Conservation (phyloP, 1,140 invertebrate genomes). For the Eulimnadia texana region DNA sequence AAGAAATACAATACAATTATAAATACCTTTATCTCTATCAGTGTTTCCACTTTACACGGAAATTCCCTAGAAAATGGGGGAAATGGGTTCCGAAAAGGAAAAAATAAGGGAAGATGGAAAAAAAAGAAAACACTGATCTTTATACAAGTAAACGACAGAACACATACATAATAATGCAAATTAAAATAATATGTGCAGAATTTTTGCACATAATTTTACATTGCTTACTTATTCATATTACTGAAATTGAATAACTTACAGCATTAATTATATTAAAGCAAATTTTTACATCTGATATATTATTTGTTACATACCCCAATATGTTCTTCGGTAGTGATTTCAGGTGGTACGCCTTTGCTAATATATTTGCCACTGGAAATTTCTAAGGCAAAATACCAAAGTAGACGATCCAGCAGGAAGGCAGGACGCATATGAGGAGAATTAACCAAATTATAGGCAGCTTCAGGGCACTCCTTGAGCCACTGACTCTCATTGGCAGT, state of each 20-base stretch:
- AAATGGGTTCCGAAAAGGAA: too few relatives aligned
- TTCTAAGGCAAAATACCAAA: slow-evolving; percentile 62
- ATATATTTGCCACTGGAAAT: slow-evolving; percentile 60
- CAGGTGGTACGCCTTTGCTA: slow-evolving; percentile 52
- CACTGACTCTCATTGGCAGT: slow-evolving; percentile 89
- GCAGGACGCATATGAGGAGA: slow-evolving; percentile 84
- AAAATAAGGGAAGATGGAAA: too few relatives aligned
- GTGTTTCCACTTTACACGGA: too few relatives aligned
- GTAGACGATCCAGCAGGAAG: slow-evolving; percentile 72
- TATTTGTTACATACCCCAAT: slow-evolving; percentile 45
- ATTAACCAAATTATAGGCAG: slow-evolving; percentile 83
- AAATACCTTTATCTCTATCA: too few relatives aligned
- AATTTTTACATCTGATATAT: neutral
- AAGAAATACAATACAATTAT: slow-evolving; percentile 9
- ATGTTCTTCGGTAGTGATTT: slow-evolving; percentile 54
- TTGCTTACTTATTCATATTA: too few relatives aligned
- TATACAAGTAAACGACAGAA: too few relatives aligned
- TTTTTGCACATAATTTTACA: too few relatives aligned
- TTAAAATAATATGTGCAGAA: too few relatives aligned
- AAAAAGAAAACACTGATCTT: too few relatives aligned
- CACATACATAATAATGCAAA: too few relatives aligned
- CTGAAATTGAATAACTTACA: too few relatives aligned
- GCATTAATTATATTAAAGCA: slow-evolving; percentile 9
- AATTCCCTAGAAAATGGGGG: too few relatives aligned
- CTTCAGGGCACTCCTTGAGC: slow-evolving; percentile 76